Evolutionary conservation across 2,888 invertebrate genomes (phyloP).

Genomic region (Cremastobaeus sp.): DNA sequence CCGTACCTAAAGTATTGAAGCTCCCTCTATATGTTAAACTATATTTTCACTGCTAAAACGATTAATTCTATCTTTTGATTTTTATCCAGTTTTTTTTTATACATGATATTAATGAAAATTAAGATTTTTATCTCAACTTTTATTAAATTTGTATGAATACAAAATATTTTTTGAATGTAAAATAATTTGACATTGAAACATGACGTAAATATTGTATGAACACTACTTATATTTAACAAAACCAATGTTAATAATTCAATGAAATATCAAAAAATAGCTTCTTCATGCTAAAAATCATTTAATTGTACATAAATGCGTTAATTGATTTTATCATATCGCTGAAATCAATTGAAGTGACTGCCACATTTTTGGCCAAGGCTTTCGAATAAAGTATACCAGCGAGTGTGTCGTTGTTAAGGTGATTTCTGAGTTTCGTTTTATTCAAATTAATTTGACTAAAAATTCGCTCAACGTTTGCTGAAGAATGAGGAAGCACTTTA

Average conservation of each 20-base stretch:
- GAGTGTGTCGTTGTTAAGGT: neutral
- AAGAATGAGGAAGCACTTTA: slow-evolving; percentile 5
- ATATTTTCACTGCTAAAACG: too few relatives aligned
- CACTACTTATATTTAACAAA: too few relatives aligned
- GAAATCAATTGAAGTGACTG: neutral
- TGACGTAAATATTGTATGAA: too few relatives aligned
- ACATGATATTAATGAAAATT: too few relatives aligned
- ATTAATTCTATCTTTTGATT: too few relatives aligned
- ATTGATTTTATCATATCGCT: neutral
- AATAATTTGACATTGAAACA: too few relatives aligned
- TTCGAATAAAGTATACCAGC: neutral
- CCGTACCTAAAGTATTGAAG: neutral
- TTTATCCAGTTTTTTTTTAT: too few relatives aligned
- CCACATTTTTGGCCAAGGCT: neutral
- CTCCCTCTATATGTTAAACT: neutral
- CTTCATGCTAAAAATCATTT: neutral
- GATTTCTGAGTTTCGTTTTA: slow-evolving; percentile 17
- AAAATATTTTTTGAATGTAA: too few relatives aligned
- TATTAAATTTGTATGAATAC: too few relatives aligned
- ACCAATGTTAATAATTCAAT: too few relatives aligned
- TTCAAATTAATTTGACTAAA: slow-evolving; percentile 31
- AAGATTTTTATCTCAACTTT: too few relatives aligned
- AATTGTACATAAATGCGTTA: neutral
- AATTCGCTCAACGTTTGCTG: slow-evolving; percentile 9
- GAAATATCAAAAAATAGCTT: too few relatives aligned